phyloP scores from a whole-genome alignment of 2,113 vertebrate genomes.

The Tursiops truncatus region DNA sequence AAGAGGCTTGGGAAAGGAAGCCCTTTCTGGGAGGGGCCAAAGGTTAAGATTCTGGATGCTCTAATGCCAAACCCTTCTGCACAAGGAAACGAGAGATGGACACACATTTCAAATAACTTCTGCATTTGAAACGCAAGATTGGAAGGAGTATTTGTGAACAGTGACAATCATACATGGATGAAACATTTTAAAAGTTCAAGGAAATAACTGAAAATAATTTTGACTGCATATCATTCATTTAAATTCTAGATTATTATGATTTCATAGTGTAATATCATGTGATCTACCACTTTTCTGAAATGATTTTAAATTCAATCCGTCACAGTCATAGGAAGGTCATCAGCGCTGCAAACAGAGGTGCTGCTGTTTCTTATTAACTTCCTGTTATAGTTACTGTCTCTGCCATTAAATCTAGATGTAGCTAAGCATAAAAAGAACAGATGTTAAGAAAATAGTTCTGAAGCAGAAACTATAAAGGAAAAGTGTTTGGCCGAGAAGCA shows the following conservation, averaged over 20 bases:
- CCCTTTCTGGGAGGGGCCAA: too few species aligned
- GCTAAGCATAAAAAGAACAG: neutral
- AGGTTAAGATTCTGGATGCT: too few species aligned
- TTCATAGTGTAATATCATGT: neutral
- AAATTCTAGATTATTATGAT: neutral
- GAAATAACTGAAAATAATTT: neutral
- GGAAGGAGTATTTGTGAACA: fast-evolving
- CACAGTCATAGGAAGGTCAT: neutral
- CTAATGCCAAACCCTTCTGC: neutral
- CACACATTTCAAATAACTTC: neutral
- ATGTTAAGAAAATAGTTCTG: neutral
- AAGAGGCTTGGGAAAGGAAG: neutral
- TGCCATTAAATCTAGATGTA: neutral
- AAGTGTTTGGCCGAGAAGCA: neutral
- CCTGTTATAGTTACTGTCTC: fast-evolving
- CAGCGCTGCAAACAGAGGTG: fast-evolving
- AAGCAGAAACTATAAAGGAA: neutral
- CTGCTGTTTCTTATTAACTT: fast-evolving
- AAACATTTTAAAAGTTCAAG: neutral
- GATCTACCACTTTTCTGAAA: neutral
- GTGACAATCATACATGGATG: fast-evolving
- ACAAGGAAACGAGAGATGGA: neutral
- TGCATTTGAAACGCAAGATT: neutral
- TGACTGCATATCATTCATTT: neutral
- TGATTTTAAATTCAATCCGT: neutral